Evolutionary conservation across 1,140 invertebrate species (phyloP).

Genomic region (Scaptomyza hsui): DNA sequence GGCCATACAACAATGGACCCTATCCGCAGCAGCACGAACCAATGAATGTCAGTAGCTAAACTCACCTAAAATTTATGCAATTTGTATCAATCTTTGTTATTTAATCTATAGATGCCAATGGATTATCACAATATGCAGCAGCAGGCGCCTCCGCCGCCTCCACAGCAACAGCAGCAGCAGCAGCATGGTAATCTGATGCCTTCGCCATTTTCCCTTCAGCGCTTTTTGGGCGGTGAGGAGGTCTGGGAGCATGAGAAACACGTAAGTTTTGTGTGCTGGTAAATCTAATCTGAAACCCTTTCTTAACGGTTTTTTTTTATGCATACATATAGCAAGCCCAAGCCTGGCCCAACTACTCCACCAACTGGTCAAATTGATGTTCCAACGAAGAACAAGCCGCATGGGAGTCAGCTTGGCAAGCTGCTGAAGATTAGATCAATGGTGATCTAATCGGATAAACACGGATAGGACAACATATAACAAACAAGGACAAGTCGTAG

Average conservation of each 20-base stretch:
- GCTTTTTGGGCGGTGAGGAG: conserved; percentile 73
- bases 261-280: conserved; percentile 58
- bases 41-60: conserved; percentile 71
- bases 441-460: conserved; percentile 1
- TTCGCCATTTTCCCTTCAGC: conserved; percentile 70
- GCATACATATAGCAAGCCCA: conserved; percentile 48
- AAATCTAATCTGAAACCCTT: background rate
- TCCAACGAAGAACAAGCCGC: conserved; percentile 26
- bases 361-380: conserved; percentile 82
- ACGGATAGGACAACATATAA: conserved; percentile 3
- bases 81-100: background rate
- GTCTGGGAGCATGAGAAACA: conserved; percentile 83
- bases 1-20: conserved; percentile 69
- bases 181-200: conserved; percentile 76
- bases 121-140: conserved; percentile 78
- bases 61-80: background rate
- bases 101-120: conserved; percentile 74
- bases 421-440: background rate
- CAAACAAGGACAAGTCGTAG: conserved; percentile 19
- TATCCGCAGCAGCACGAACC: conserved; percentile 78
- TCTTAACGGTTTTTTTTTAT: background rate
- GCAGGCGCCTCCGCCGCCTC: conserved; percentile 56
- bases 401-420: background rate
- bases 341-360: conserved; percentile 69
- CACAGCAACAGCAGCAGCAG: conserved; percentile 56